phyloP scores from a whole-genome alignment of 1,140 invertebrate species.

The Drosophila ambigua region DNA sequence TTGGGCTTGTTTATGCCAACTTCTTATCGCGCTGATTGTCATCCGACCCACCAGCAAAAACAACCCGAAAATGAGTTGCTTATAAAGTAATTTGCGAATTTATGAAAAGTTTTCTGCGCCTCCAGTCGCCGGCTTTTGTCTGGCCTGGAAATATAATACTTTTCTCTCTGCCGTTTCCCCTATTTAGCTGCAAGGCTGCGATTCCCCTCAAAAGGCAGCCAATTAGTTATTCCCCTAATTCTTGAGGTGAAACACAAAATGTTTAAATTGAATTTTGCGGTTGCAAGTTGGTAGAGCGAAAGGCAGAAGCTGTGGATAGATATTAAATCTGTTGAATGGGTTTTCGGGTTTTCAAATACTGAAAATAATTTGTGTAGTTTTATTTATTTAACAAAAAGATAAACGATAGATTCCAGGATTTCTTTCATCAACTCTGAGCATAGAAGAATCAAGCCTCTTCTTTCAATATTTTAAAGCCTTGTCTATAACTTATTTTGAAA shows the following conservation, averaged over 20 bases:
- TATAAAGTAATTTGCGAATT: constrained; percentile 79
- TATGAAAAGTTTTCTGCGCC: constrained; percentile 71
- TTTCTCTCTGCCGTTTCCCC: neutral
- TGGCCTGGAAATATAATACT: constrained; percentile 21
- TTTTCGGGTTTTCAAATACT: neutral
- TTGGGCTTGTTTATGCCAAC: constrained; percentile 54
- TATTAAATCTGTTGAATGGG: constrained; percentile 20
- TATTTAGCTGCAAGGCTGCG: neutral
- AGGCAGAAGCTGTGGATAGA: neutral
- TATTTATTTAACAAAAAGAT: no score
- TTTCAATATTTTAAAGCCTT: no score
- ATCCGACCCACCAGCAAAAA: constrained; percentile 25
- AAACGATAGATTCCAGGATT: neutral
- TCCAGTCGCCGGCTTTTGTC: constrained; percentile 31
- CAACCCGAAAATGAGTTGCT: constrained; percentile 55
- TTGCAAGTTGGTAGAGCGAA: no score
- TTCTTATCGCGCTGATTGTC: constrained; percentile 58
- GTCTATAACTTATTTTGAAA: neutral
- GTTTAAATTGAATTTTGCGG: no score
- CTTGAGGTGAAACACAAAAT: constrained; percentile 51
- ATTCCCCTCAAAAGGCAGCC: constrained; percentile 9
- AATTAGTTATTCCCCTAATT: constrained; percentile 71
- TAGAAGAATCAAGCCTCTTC: no score
- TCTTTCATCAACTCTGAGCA: neutral
- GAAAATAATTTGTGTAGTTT: no score